A percentile compares a stretch with the other conserved stretches of the same genome.
Conservation (phyloP, 2,888 invertebrate genomes). For the Cremastobaeus sp. region DNA sequence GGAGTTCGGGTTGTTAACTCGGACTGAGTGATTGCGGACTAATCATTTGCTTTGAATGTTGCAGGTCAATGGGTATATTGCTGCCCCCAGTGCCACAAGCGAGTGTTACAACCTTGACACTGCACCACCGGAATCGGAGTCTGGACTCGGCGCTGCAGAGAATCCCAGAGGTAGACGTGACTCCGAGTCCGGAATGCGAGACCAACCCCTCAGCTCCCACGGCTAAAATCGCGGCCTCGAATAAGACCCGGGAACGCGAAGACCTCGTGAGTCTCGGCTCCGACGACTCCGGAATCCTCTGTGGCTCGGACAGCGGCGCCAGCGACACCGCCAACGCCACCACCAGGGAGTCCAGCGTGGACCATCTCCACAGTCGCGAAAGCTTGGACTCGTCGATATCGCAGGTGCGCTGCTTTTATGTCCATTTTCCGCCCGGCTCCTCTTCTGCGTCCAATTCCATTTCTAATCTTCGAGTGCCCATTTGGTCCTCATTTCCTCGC, state of each 20-base stretch:
- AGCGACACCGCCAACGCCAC: slow-evolving; percentile 77
- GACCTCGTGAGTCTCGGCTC: slow-evolving; percentile 84
- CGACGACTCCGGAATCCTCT: slow-evolving; percentile 88
- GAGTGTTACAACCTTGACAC: slow-evolving; percentile 78
- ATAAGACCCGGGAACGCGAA: slow-evolving; percentile 80
- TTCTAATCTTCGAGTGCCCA: too few relatives aligned
- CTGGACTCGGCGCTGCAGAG: slow-evolving; percentile 93
- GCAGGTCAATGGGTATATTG: slow-evolving; percentile 83
- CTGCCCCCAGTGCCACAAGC: slow-evolving; percentile 82
- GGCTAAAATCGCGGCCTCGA: slow-evolving; percentile 69
- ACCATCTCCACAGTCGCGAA: slow-evolving; percentile 83
- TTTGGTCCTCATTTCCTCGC: too few relatives aligned
- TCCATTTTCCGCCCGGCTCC: too few relatives aligned
- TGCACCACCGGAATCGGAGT: slow-evolving; percentile 89
- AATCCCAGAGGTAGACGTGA: slow-evolving; percentile 90
- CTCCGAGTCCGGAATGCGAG: slow-evolving; percentile 83
- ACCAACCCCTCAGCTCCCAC: slow-evolving; percentile 70
- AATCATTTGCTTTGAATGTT: too few relatives aligned
- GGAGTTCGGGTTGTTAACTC: too few relatives aligned
- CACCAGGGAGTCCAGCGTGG: slow-evolving; percentile 79
- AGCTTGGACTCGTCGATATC: slow-evolving; percentile 86
- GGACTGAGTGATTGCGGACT: too few relatives aligned
- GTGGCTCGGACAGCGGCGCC: slow-evolving; percentile 81
- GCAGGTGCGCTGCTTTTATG: slow-evolving; percentile 64
- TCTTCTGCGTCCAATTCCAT: too few relatives aligned